These are phyloP conservation scores for Dasysyrphus tricinctus DNA, from an alignment of 2,888 invertebrate genomes.

Conservation along the genomic window DNA sequence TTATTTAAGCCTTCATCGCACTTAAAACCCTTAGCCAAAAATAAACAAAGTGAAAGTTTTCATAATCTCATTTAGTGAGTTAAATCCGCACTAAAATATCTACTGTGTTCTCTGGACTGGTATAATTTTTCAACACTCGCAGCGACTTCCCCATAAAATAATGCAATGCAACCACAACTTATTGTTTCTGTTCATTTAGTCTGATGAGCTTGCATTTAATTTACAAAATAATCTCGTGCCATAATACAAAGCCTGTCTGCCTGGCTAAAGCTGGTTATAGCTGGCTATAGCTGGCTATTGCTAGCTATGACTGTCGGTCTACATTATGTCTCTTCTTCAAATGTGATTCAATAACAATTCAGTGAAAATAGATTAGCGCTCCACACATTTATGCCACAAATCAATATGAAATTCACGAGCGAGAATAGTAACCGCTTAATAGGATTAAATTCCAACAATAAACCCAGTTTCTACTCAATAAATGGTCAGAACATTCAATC, in stretches of 20 bases:
- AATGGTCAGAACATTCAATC: slow-evolving; percentile 60
- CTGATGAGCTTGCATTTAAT: slow-evolving; percentile 33
- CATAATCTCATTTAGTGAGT: not conserved
- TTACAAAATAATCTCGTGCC: slow-evolving; percentile 18
- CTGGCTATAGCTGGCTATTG: too few relatives aligned
- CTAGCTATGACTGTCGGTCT: too few relatives aligned
- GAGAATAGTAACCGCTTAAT: slow-evolving; percentile 54
- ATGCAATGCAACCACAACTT: slow-evolving; percentile 4
- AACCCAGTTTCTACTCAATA: slow-evolving; percentile 46
- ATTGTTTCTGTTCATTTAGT: slow-evolving; percentile 29
- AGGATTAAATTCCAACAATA: slow-evolving; percentile 60
- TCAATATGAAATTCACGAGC: slow-evolving; percentile 45
- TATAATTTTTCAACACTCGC: not conserved
- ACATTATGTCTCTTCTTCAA: not conserved
- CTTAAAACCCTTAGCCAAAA: not conserved
- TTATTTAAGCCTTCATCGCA: not conserved
- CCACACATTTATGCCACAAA: slow-evolving; percentile 50
- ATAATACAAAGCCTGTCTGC: slow-evolving; percentile 19
- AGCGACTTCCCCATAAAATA: not conserved
- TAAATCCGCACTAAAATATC: not conserved
- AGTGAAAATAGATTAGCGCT: slow-evolving; percentile 41
- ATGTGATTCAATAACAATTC: slow-evolving; percentile 40
- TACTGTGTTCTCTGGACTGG: not conserved
- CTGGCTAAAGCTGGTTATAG: not conserved
- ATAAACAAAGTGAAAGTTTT: not conserved